Percentiles rank a stretch among this genome's conserved stretches.
These are phyloP conservation scores for Aix galericulata DNA, from an alignment of 2,113 vertebrate genomes.

Conservation along the genomic window DNA sequence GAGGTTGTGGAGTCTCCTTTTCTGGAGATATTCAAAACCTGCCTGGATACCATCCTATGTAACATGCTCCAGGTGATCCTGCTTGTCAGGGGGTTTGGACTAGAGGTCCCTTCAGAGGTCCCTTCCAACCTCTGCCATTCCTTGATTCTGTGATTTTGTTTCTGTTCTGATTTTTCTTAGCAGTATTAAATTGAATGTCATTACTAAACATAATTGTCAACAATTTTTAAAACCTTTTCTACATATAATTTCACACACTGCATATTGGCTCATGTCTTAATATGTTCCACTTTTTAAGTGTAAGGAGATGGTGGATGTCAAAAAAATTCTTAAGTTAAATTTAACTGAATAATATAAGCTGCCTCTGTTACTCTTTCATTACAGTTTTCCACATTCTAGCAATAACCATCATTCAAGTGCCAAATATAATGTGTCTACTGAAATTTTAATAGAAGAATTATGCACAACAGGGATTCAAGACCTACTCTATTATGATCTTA, in stretches of 20 bases:
- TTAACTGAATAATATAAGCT: neutral
- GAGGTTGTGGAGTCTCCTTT: no score
- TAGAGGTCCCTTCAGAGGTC: no score
- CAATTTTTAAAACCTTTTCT: neutral
- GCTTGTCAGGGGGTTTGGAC: no score
- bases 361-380: slow-evolving; percentile 7
- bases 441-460: slow-evolving; percentile 53
- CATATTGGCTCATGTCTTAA: neutral
- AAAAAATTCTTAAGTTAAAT: slow-evolving; percentile 3
- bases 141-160: neutral
- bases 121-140: no score
- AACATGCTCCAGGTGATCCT: no score
- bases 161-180: neutral
- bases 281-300: neutral
- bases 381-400: slow-evolving; percentile 28
- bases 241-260: neutral
- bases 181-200: neutral
- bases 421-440: slow-evolving; percentile 26
- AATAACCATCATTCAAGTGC: slow-evolving; percentile 50
- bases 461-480: slow-evolving; percentile 35
- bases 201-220: neutral
- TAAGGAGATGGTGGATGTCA: neutral
- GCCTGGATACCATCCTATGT: no score
- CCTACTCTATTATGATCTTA: slow-evolving; percentile 34
- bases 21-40: no score